phyloP scores from a whole-genome alignment of 2,888 invertebrate genomes.

The Erebia epiphron region DNA sequence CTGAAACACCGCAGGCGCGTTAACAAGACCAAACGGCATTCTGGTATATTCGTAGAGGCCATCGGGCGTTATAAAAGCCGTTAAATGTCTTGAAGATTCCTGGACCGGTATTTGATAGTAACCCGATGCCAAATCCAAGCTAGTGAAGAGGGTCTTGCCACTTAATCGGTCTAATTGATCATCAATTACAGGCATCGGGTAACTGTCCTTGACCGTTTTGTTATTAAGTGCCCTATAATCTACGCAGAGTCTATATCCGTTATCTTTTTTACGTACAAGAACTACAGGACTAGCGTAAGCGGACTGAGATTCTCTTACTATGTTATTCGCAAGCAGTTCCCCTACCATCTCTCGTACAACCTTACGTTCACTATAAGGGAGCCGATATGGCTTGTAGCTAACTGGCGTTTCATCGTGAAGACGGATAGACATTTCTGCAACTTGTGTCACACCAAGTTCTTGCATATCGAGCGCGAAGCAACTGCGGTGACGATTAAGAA shows the following conservation, averaged over 20 bases:
- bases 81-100: not conserved
- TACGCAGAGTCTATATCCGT: not conserved
- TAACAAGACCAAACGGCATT: not conserved
- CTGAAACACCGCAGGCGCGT: not conserved
- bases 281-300: not conserved
- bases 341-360: not conserved
- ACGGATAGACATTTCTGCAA: too few relatives aligned
- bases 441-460: too few relatives aligned
- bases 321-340: not conserved
- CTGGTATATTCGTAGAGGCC: slow-evolving; percentile 27
- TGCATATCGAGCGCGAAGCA: too few relatives aligned
- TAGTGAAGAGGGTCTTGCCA: not conserved
- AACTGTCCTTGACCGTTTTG: slow-evolving; percentile 6
- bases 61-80: slow-evolving; percentile 31
- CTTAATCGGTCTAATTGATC: slow-evolving; percentile 7
- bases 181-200: slow-evolving; percentile 7
- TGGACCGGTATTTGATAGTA: not conserved
- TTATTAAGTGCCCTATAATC: slow-evolving; percentile 14
- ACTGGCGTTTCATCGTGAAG: too few relatives aligned
- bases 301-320: not conserved
- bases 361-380: not conserved
- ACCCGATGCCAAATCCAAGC: not conserved
- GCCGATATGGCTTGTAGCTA: too few relatives aligned
- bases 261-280: not conserved
- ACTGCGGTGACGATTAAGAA: too few relatives aligned